Evolutionary conservation across 2,113 vertebrate species (phyloP).

Genomic region (Mesembrinibis cayennensis): DNA sequence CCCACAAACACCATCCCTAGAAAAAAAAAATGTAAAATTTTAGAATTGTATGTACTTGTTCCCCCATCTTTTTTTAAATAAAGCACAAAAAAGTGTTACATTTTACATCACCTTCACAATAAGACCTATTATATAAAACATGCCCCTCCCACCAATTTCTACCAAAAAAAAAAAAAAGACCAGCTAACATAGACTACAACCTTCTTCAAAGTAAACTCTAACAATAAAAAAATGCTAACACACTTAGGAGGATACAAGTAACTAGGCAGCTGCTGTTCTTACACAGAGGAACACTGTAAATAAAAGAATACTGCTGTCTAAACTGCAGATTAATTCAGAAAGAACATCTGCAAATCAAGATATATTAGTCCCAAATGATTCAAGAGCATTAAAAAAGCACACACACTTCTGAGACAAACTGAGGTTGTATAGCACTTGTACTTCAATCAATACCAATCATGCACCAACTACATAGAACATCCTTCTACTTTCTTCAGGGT

Average conservation of each 20-base stretch:
- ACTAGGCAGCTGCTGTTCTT: neutral
- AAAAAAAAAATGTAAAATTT: neutral
- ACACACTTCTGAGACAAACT: neutral
- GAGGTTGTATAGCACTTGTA: neutral
- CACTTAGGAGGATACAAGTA: neutral
- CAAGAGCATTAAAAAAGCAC: neutral
- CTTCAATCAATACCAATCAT: neutral
- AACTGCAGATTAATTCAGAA: neutral
- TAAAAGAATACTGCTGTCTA: neutral
- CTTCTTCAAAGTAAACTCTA: neutral
- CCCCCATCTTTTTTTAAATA: neutral
- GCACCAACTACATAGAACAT: neutral
- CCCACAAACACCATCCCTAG: neutral
- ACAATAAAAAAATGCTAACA: neutral
- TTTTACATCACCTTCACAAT: neutral
- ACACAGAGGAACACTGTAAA: neutral
- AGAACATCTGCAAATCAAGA: neutral
- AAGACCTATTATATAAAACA: neutral
- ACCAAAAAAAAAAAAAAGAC: neutral
- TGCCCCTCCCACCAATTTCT: neutral
- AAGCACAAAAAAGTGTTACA: neutral
- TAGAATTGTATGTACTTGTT: neutral
- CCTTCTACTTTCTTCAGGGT: neutral
- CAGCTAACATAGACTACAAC: neutral
- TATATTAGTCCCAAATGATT: neutral